Conservation (phyloP, 1,140 invertebrate species). For the Drosophila athabasca region DNA sequence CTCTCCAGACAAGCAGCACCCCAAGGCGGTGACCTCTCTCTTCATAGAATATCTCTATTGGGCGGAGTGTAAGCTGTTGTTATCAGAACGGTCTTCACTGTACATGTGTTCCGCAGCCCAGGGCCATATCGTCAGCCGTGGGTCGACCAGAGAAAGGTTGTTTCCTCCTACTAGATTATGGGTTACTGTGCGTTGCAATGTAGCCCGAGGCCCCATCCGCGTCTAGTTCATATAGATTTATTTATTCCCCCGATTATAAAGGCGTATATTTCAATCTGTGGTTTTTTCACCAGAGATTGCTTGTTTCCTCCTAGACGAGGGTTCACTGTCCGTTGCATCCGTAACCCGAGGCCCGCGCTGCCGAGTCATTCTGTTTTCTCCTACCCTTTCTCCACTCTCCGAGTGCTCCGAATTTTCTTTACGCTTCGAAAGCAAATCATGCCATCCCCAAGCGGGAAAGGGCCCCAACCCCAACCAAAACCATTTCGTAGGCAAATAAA, state of each 20-base stretch:
- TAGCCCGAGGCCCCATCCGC: no score
- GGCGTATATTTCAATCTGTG: neutral
- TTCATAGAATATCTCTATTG: no score
- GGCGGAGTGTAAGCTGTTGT: no score
- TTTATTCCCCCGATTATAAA: no score
- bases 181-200: no score
- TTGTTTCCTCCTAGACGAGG: neutral
- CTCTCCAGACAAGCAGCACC: neutral
- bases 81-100: no score
- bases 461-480: constrained; percentile 6
- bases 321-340: constrained; percentile 53
- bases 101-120: no score
- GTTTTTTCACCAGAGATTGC: neutral
- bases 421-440: constrained; percentile 44
- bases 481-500: constrained; percentile 51
- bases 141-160: no score
- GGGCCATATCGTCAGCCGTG: no score
- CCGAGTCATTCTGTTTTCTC: constrained; percentile 53
- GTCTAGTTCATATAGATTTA: no score
- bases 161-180: no score
- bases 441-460: constrained; percentile 35
- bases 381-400: constrained; percentile 33
- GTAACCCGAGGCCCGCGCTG: constrained; percentile 33
- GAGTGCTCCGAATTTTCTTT: constrained; percentile 41
- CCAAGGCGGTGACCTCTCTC: no score